Percentiles rank a stretch among this genome's conserved stretches.
Conservation (phyloP, 2,113 vertebrate genomes). For the Delphinapterus leucas region DNA sequence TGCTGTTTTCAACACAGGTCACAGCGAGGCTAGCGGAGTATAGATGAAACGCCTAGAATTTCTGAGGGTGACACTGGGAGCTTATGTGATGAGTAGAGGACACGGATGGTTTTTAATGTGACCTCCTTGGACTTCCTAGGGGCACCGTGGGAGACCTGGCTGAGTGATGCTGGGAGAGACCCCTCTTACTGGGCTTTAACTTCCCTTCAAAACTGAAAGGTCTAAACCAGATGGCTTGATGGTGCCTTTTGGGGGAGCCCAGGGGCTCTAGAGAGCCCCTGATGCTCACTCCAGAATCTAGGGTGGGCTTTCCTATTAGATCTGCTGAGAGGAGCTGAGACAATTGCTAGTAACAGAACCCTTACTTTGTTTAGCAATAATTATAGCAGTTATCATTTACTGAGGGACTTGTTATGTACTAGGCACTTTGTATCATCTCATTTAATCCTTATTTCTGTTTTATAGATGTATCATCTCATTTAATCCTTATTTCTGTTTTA, state of each 20-base stretch:
- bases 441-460: neutral
- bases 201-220: neutral
- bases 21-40: neutral
- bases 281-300: neutral
- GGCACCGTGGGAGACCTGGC: neutral
- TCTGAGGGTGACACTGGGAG: neutral
- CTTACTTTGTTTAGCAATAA: neutral
- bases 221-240: neutral
- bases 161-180: neutral
- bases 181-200: neutral
- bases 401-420: neutral
- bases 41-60: neutral
- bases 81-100: neutral
- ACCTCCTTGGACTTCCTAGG: neutral
- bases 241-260: neutral
- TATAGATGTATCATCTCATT: neutral
- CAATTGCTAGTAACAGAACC: neutral
- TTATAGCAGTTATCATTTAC: neutral
- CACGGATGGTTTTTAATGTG: neutral
- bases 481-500: neutral
- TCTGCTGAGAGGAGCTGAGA: neutral
- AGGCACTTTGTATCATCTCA: neutral
- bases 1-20: neutral
- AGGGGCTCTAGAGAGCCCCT: neutral
- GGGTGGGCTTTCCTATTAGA: neutral